These are phyloP conservation scores for Tridacna gigas DNA, from an alignment of 2,888 invertebrate species.

Conservation along the genomic window DNA sequence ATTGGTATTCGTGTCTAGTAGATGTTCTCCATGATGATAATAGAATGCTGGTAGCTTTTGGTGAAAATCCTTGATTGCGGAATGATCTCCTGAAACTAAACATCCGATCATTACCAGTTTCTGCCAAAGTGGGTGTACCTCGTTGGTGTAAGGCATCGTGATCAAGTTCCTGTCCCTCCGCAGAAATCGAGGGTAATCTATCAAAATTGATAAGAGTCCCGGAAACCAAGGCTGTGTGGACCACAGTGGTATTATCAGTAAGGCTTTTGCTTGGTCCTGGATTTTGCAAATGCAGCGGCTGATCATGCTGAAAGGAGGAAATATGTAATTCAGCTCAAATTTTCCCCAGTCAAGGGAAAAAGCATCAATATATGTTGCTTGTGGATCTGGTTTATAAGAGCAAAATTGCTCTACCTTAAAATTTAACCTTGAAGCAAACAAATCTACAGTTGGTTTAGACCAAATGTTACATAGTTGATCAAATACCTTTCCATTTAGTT, in stretches of 20 bases:
- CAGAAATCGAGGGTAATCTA: conserved; percentile 26
- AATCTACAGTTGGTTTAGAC: neutral
- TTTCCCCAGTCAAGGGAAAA: conserved; percentile 37
- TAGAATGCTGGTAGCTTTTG: conserved; percentile 28
- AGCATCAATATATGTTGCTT: too few relatives aligned
- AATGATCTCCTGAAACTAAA: too few relatives aligned
- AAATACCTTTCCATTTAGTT: too few relatives aligned
- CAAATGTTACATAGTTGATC: conserved; percentile 10
- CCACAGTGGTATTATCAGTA: conserved; percentile 30
- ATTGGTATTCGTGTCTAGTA: conserved; percentile 26
- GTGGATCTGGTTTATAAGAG: too few relatives aligned
- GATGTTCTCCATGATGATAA: conserved; percentile 12
- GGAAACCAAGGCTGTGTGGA: conserved; percentile 26
- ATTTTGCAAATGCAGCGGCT: conserved; percentile 34
- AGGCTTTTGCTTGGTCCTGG: conserved; percentile 11
- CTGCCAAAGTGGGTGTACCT: conserved; percentile 27
- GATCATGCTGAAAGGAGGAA: conserved; percentile 43
- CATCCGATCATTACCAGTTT: too few relatives aligned
- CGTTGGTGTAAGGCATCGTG: conserved; percentile 1
- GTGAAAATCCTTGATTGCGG: conserved; percentile 17
- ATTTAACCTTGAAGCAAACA: too few relatives aligned
- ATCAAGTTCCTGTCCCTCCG: conserved; percentile 17
- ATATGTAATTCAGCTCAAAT: conserved; percentile 16
- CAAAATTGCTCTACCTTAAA: too few relatives aligned
- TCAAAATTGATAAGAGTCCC: conserved; percentile 27